phyloP scores from a whole-genome alignment of 2,113 vertebrate genomes.

The Eretmochelys imbricata region DNA sequence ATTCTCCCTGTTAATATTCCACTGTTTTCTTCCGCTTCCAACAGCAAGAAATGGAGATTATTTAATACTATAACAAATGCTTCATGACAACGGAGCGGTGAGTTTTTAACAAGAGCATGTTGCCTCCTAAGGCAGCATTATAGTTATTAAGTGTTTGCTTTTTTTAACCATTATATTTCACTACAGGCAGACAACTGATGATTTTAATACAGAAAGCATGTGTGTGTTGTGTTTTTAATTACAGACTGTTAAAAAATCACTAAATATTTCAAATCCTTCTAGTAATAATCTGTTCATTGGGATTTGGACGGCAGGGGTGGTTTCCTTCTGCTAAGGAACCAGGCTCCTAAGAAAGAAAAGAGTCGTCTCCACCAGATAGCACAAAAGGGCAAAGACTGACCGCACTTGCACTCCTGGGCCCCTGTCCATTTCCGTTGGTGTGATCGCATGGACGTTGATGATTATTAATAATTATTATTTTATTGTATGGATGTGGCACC shows the following conservation, averaged over 20 bases:
- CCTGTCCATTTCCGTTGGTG: neutral
- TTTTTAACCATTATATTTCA: neutral
- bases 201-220: neutral
- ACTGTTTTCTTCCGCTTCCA: neutral
- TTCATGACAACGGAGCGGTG: neutral
- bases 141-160: rapidly evolving
- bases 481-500: neutral
- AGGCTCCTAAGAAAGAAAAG: rapidly evolving
- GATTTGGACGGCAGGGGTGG: neutral
- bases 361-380: neutral
- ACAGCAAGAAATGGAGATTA: neutral
- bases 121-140: no score
- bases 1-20: neutral
- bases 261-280: neutral
- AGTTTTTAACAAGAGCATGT: neutral
- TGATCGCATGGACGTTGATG: neutral
- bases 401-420: neutral
- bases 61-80: neutral
- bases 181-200: rapidly evolving
- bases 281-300: neutral
- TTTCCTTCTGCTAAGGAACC: neutral
- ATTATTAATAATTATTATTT: neutral
- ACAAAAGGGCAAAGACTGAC: neutral
- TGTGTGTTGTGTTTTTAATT: neutral
- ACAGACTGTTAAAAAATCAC: neutral